Evolutionary conservation across 30 jellyfish, hydroid and myxozoan species (phyloP).

Genomic region (Aurelia sp.): DNA sequence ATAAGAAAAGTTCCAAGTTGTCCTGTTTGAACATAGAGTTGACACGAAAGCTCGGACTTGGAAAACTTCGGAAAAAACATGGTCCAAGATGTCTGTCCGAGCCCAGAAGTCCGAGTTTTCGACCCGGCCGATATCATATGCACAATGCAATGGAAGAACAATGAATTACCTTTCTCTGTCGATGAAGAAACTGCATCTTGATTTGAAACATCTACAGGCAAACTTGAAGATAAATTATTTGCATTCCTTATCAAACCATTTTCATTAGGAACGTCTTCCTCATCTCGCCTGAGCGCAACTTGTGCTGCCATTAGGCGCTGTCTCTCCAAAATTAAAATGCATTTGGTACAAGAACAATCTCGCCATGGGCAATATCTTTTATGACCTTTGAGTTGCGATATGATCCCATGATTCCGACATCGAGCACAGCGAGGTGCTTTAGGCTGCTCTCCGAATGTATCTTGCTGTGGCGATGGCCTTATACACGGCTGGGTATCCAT

Average conservation of each 20-base stretch:
- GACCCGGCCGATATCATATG: too few relatives aligned
- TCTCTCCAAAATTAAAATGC: constrained; percentile 81
- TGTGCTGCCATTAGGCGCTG: constrained; percentile 95
- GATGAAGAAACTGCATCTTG: constrained; percentile 70
- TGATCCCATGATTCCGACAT: constrained; percentile 87
- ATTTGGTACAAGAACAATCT: constrained; percentile 83
- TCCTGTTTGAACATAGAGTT: too few relatives aligned
- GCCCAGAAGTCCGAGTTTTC: too few relatives aligned
- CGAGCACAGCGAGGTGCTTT: constrained; percentile 94
- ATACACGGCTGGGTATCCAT: constrained; percentile 69
- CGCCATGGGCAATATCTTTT: constrained; percentile 90
- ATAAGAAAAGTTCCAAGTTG: too few relatives aligned
- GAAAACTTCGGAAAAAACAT: too few relatives aligned
- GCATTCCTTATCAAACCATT: constrained; percentile 34
- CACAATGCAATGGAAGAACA: too few relatives aligned
- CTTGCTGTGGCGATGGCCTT: constrained; percentile 48
- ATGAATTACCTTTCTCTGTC: constrained; percentile 56
- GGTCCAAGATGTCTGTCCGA: too few relatives aligned
- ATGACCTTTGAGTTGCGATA: constrained; percentile 88
- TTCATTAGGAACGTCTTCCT: constrained; percentile 72
- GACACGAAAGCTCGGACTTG: too few relatives aligned
- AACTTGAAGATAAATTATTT: constrained; percentile 6
- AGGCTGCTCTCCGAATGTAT: constrained; percentile 69
- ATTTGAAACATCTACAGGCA: constrained; percentile 16
- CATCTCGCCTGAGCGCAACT: constrained; percentile 84